A percentile compares a stretch with the other conserved stretches of the same genome.
These are phyloP conservation scores for Acronicta psi DNA, from an alignment of 2,888 invertebrate species.

Conservation along the genomic window DNA sequence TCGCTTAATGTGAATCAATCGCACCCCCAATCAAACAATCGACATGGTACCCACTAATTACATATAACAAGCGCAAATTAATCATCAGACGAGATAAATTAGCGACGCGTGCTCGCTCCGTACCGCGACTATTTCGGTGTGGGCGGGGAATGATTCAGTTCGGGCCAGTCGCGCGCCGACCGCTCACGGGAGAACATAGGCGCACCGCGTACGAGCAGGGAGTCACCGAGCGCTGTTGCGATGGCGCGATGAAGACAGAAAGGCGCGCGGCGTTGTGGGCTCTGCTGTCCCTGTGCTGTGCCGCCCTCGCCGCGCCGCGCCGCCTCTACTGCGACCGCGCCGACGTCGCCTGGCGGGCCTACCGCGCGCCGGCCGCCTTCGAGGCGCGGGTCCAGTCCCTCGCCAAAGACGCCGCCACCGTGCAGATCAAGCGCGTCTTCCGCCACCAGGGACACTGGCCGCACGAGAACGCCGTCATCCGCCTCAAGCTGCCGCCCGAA, in stretches of 20 bases:
- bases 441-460: conserved; percentile 84
- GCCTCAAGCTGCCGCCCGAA: conserved; percentile 76
- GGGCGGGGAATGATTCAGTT: conserved; percentile 72
- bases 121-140: conserved; percentile 82
- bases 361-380: conserved; percentile 86
- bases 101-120: conserved; percentile 71
- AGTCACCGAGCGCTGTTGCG: conserved; percentile 74
- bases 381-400: conserved; percentile 85
- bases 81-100: conserved; percentile 80
- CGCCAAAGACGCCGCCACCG: conserved; percentile 80
- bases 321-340: conserved; percentile 87
- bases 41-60: conserved; percentile 74
- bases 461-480: conserved; percentile 75
- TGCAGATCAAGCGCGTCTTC: conserved; percentile 81
- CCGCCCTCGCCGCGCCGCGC: conserved; percentile 77
- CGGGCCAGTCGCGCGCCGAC: conserved; percentile 85
- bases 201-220: conserved; percentile 60
- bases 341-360: conserved; percentile 87
- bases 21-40: conserved; percentile 61
- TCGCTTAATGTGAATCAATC: conserved; percentile 41
- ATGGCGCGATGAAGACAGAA: conserved; percentile 87
- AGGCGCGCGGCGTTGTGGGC: conserved; percentile 86
- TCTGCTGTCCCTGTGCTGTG: conserved; percentile 77
- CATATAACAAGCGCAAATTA: conserved; percentile 79
- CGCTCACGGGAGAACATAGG: conserved; percentile 76